Evolutionary conservation across 2,888 invertebrate genomes (phyloP).

Genomic region (Sabatieria punctata): DNA sequence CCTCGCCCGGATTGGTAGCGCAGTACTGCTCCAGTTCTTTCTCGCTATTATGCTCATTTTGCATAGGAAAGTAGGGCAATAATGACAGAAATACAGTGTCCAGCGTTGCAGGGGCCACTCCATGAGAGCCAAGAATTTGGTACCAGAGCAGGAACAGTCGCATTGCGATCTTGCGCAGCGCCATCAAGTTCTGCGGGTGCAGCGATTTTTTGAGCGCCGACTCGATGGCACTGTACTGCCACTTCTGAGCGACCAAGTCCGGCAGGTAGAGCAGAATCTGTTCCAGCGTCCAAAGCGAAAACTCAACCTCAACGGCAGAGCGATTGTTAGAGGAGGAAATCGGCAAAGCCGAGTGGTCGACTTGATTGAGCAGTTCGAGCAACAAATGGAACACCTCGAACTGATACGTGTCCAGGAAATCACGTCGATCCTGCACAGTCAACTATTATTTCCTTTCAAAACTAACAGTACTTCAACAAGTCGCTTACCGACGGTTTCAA

Average conservation of each 20-base stretch:
- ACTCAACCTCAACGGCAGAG: conserved; percentile 4
- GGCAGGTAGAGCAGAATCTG: conserved; percentile 25
- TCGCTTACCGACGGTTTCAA: no score
- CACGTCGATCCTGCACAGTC: not conserved
- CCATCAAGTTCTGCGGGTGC: conserved; percentile 24
- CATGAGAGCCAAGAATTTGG: conserved; percentile 22
- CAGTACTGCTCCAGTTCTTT: conserved; percentile 19
- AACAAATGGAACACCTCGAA: conserved; percentile 4
- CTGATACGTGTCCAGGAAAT: not conserved
- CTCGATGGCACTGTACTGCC: conserved; percentile 27
- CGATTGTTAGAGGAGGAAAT: not conserved
- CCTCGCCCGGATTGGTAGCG: no score
- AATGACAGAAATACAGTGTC: conserved; percentile 22
- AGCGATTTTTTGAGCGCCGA: conserved; percentile 25
- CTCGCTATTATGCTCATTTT: conserved; percentile 18
- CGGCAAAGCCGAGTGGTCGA: not conserved
- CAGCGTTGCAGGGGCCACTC: not conserved
- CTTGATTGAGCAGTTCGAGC: conserved; percentile 1
- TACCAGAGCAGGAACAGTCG: conserved; percentile 27
- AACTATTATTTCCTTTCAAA: no score
- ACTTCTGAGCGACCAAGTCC: conserved; percentile 21
- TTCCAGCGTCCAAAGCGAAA: conserved; percentile 13
- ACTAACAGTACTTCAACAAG: no score
- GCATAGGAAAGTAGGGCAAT: conserved; percentile 25
- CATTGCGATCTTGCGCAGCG: conserved; percentile 27